phyloP scores from a whole-genome alignment of 2,888 invertebrate genomes.

The Ormyrus thymus region DNA sequence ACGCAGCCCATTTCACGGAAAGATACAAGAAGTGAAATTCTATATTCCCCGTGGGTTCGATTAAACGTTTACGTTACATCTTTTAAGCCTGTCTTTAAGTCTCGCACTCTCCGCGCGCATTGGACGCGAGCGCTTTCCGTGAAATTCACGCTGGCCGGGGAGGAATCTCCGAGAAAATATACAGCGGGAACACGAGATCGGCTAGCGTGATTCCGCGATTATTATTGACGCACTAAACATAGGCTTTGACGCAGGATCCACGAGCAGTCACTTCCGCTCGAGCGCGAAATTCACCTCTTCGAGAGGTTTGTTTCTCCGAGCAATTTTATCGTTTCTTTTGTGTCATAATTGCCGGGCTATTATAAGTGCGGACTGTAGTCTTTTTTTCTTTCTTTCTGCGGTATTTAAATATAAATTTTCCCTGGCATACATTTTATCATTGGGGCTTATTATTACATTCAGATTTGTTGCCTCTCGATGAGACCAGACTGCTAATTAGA shows the following conservation, averaged over 20 bases:
- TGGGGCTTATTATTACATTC: too few species aligned
- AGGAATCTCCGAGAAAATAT: constrained; percentile 59
- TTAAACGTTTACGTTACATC: constrained; percentile 42
- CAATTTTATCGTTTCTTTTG: constrained; percentile 1
- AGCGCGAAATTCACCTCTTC: constrained; percentile 12
- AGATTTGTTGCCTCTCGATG: too few species aligned
- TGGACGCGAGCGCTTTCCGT: constrained; percentile 32
- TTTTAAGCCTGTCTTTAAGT: constrained; percentile 40
- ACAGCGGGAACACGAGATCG: constrained; percentile 53
- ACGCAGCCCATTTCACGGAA: neutral
- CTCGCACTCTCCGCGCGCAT: constrained; percentile 14
- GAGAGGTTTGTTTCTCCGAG: constrained; percentile 13
- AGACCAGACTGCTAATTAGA: too few species aligned
- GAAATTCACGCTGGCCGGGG: constrained; percentile 35
- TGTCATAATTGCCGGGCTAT: too few species aligned
- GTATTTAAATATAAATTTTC: too few species aligned
- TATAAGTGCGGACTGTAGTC: too few species aligned
- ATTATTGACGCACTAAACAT: constrained; percentile 61
- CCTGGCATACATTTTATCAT: too few species aligned
- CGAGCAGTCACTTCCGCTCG: constrained; percentile 33
- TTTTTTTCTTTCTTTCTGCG: too few species aligned
- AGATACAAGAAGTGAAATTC: constrained; percentile 19
- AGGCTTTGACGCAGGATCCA: constrained; percentile 45
- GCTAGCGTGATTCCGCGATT: constrained; percentile 56
- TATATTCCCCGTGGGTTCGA: constrained; percentile 24